Conservation (phyloP, 2,888 invertebrate species). For the Artemia sinica region DNA sequence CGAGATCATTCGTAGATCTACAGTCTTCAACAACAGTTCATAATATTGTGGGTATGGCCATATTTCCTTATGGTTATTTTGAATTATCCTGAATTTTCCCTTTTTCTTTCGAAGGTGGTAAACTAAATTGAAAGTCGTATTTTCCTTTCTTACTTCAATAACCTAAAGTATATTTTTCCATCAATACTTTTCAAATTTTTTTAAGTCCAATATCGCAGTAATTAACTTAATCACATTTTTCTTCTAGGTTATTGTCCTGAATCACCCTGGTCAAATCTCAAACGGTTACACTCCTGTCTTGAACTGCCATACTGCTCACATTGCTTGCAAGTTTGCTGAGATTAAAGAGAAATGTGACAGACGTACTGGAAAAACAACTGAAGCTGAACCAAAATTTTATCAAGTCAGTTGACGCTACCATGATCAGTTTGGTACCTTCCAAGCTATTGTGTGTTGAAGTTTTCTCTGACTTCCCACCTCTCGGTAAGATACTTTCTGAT, state of each 20-base stretch:
- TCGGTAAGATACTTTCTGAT: conserved; percentile 39
- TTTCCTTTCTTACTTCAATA: too few species aligned
- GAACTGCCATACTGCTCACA: conserved; percentile 99
- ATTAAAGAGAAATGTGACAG: conserved; percentile 97
- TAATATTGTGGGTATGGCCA: too few species aligned
- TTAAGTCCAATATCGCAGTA: neutral
- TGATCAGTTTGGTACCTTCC: conserved; percentile 75
- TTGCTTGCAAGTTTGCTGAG: conserved; percentile 98
- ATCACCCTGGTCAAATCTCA: conserved; percentile 97
- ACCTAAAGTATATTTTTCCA: too few species aligned
- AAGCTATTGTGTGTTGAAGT: conserved; percentile 98
- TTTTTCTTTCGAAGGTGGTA: too few species aligned
- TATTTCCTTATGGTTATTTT: too few species aligned
- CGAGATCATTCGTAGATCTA: too few species aligned
- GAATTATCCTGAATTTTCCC: too few species aligned
- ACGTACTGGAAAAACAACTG: conserved; percentile 90
- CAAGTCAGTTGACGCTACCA: conserved; percentile 92
- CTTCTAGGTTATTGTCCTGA: conserved; percentile 77
- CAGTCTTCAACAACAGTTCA: too few species aligned
- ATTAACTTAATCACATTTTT: conserved; percentile 17
- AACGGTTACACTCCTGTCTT: conserved; percentile 97
- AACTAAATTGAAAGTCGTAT: too few species aligned
- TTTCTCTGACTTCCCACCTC: conserved; percentile 92
- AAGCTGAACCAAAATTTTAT: conserved; percentile 83
- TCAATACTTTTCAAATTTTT: too few species aligned